Percentiles rank a stretch among this genome's conserved stretches.
phyloP scores from a whole-genome alignment of 2,113 vertebrate species.

The Rhea pennata region DNA sequence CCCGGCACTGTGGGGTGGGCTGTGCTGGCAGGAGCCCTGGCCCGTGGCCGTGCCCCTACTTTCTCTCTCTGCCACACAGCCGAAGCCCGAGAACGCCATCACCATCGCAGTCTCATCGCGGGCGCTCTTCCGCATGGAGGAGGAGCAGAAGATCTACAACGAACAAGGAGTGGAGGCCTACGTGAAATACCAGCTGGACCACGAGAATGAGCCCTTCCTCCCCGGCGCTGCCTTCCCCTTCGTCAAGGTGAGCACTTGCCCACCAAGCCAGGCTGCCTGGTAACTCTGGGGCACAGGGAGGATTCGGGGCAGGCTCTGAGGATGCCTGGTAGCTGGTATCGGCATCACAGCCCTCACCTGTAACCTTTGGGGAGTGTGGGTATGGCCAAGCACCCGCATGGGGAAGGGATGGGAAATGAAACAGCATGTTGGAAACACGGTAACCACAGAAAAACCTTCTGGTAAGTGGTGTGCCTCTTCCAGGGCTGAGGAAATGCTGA shows the following conservation, averaged over 20 bases:
- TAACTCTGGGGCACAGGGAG: no score
- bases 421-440: background rate
- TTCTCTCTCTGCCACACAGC: conserved; percentile 69
- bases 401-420: background rate
- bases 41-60: background rate
- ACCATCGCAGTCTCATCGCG: conserved; percentile 93
- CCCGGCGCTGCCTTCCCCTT: conserved; percentile 95
- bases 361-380: rapidly evolving
- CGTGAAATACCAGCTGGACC: conserved; percentile 90
- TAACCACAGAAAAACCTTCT: background rate
- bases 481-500: background rate
- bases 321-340: background rate
- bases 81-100: conserved; percentile 90
- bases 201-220: conserved; percentile 88
- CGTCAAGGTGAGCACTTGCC: conserved; percentile 83
- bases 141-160: conserved; percentile 88
- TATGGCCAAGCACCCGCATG: rapidly evolving
- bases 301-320: no score
- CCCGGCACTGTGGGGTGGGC: no score
- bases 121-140: conserved; percentile 94
- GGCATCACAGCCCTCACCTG: rapidly evolving
- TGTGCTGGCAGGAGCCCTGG: background rate
- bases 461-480: background rate
- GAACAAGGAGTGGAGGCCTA: conserved; percentile 93
- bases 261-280: no score